phyloP scores from a whole-genome alignment of 2,113 vertebrate genomes.

The Cyprinodon brontotheroides region DNA sequence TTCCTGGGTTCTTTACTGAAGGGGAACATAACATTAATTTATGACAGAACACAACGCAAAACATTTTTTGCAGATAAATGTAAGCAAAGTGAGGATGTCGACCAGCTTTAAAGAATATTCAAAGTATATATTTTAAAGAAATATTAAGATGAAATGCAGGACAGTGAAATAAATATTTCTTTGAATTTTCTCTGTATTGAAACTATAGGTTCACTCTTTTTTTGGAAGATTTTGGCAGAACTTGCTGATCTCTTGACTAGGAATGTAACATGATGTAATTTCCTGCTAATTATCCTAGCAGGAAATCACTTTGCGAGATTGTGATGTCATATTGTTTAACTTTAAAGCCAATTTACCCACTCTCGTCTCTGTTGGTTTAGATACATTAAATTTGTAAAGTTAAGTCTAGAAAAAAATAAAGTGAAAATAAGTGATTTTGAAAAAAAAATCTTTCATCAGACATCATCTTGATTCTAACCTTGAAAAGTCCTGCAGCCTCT shows the following conservation, averaged over 20 bases:
- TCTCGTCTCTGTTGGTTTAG: neutral
- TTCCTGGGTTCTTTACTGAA: slow-evolving; percentile 84
- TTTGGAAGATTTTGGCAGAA: too few species aligned
- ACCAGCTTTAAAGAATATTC: neutral
- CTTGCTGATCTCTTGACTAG: too few species aligned
- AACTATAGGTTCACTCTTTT: too few species aligned
- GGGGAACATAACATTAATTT: slow-evolving; percentile 15
- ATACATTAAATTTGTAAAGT: neutral
- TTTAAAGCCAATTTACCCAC: neutral
- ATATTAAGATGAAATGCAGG: too few species aligned
- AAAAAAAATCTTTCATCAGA: neutral
- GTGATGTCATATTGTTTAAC: too few species aligned
- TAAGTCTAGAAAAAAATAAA: neutral
- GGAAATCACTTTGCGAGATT: neutral
- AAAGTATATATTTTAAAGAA: too few species aligned
- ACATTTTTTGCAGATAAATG: neutral
- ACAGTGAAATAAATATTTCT: too few species aligned
- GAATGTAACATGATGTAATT: too few species aligned
- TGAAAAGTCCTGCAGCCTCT: slow-evolving; percentile 82
- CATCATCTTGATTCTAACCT: slow-evolving; percentile 76
- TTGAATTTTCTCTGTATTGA: too few species aligned
- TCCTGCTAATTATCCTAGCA: neutral
- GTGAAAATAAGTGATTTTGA: neutral
- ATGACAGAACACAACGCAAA: neutral
- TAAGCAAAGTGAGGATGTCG: neutral